Conservation (phyloP, 53 echinoderm and acorn worm genomes). For the Henricia sp. region DNA sequence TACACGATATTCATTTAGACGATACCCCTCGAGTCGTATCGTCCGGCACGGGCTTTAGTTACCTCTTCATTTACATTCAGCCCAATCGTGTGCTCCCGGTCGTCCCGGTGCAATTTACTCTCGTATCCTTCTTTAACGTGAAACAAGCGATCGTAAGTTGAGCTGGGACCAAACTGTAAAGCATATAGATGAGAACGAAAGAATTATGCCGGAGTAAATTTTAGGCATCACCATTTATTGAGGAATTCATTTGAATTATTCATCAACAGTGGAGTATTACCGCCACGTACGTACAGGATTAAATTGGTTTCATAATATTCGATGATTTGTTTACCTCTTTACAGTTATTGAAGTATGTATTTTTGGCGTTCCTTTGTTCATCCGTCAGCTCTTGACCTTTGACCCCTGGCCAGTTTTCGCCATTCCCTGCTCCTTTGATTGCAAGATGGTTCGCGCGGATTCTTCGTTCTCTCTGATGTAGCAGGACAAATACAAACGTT, state of each 20-base stretch:
- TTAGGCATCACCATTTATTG: no score
- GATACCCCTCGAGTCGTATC: no score
- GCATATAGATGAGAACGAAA: no score
- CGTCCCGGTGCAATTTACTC: conserved; percentile 89
- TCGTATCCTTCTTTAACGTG: conserved; percentile 89
- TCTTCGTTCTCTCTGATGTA: conserved; percentile 75
- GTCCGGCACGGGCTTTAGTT: no score
- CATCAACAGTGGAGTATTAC: no score
- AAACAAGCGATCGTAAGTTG: conserved; percentile 92
- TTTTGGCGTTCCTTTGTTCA: conserved; percentile 53
- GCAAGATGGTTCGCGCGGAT: conserved; percentile 86
- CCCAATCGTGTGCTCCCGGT: conserved; percentile 90
- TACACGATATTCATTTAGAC: no score
- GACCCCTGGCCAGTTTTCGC: conserved; percentile 73
- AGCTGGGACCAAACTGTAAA: conserved; percentile 70
- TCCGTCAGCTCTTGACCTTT: conserved; percentile 59
- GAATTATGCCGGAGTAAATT: no score
- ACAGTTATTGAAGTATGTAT: conserved; percentile 92
- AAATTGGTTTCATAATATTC: no score
- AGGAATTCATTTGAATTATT: no score
- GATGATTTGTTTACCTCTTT: conserved; percentile 65
- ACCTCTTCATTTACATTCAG: conserved; percentile 86
- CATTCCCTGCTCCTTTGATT: conserved; percentile 74
- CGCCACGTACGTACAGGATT: no score
- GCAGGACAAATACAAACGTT: no score